Percentiles rank a stretch among this genome's conserved stretches.
These are phyloP conservation scores for Tautogolabrus adspersus DNA, from an alignment of 2,113 vertebrate species.

Conservation along the genomic window DNA sequence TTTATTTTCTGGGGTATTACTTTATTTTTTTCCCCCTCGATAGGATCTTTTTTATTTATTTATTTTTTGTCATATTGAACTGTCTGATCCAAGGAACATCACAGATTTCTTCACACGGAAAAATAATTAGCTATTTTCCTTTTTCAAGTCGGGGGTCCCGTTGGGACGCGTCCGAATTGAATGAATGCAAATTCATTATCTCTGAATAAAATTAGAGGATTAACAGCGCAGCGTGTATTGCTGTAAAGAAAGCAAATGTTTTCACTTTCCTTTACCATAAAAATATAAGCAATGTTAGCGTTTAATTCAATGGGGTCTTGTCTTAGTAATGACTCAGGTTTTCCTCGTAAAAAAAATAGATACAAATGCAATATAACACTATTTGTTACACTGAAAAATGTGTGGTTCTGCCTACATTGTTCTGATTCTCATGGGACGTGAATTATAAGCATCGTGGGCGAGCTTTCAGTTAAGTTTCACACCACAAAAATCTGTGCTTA, in stretches of 20 bases:
- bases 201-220: slow-evolving; percentile 60
- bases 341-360: background rate
- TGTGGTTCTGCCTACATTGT: background rate
- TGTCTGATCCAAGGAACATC: slow-evolving; percentile 86
- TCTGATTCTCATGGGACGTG: background rate
- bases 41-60: background rate
- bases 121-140: slow-evolving; percentile 87
- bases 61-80: slow-evolving; percentile 69
- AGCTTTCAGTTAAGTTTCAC: slow-evolving; percentile 37
- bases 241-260: background rate
- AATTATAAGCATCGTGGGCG: slow-evolving; percentile 32
- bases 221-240: slow-evolving; percentile 11
- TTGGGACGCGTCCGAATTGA: slow-evolving; percentile 75
- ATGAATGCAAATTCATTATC: slow-evolving; percentile 67
- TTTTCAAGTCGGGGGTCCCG: slow-evolving; percentile 67
- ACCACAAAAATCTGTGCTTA: slow-evolving; percentile 46
- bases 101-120: slow-evolving; percentile 87
- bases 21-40: background rate
- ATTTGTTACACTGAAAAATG: background rate
- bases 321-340: background rate
- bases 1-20: too few species aligned
- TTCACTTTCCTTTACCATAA: background rate
- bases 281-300: background rate
- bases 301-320: background rate
- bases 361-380: background rate